Conservation (phyloP, 2,113 vertebrate genomes). For the Amphiprion ocellaris region DNA sequence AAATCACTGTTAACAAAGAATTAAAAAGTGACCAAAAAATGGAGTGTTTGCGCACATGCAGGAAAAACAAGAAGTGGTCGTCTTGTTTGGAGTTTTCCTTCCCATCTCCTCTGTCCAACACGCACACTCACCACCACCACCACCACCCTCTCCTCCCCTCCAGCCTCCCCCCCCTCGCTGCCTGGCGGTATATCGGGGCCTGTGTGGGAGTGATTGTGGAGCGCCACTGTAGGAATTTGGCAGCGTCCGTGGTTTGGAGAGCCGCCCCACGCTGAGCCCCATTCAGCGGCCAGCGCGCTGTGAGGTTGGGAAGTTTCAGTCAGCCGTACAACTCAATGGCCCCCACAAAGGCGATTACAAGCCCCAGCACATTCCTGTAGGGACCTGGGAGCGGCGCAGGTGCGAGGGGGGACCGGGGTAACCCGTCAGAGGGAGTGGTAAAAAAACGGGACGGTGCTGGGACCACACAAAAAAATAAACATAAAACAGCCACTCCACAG, state of each 20-base stretch:
- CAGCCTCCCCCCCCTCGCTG: constrained; percentile 33
- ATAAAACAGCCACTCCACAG: constrained; percentile 87
- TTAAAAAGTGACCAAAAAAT: constrained; percentile 5
- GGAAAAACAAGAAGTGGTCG: constrained; percentile 27
- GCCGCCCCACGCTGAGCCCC: constrained; percentile 96
- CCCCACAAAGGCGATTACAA: constrained; percentile 99
- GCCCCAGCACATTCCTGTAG: constrained; percentile 99
- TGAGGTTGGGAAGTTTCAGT: constrained; percentile 98
- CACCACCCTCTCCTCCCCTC: neutral
- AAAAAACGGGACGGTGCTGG: constrained; percentile 87
- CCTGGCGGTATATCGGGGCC: constrained; percentile 84
- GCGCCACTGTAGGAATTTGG: constrained; percentile 99
- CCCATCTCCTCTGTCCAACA: constrained; percentile 42
- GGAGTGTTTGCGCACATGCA: neutral
- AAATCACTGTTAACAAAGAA: constrained; percentile 32
- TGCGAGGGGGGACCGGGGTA: constrained; percentile 92
- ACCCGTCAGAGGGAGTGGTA: constrained; percentile 90
- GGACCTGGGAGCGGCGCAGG: constrained; percentile 96
- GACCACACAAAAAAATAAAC: constrained; percentile 91
- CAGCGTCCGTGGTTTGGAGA: constrained; percentile 92
- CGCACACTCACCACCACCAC: constrained; percentile 10
- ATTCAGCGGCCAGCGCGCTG: constrained; percentile 94
- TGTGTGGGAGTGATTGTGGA: constrained; percentile 96
- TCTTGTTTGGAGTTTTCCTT: constrained; percentile 60
- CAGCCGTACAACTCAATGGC: constrained; percentile 96